These are phyloP conservation scores for Maniola hyperantus DNA, from an alignment of 2,888 invertebrate species.

Conservation along the genomic window DNA sequence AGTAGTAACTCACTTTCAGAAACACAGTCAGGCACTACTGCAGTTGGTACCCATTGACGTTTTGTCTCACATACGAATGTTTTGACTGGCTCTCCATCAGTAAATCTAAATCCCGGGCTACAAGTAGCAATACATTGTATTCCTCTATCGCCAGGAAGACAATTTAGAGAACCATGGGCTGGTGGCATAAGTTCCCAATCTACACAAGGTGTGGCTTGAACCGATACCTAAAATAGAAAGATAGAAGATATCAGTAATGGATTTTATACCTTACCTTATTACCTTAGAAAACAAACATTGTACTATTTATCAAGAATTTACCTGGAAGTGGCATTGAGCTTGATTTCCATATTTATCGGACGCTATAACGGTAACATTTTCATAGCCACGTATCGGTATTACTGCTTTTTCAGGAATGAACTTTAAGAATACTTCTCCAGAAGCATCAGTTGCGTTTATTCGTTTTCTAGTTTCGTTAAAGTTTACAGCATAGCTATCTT, in stretches of 20 bases:
- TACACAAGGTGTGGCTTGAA: constrained; percentile 96
- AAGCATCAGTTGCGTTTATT: constrained; percentile 93
- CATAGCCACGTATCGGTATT: constrained; percentile 92
- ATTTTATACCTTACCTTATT: not conserved
- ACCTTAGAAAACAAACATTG: not conserved
- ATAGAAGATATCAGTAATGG: not conserved
- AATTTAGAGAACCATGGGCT: constrained; percentile 93
- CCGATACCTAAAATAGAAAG: constrained; percentile 84
- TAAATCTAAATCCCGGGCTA: constrained; percentile 93
- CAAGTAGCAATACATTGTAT: constrained; percentile 95
- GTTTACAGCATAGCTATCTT: constrained; percentile 94
- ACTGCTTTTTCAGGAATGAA: constrained; percentile 92
- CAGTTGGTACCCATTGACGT: constrained; percentile 92
- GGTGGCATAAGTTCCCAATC: constrained; percentile 97
- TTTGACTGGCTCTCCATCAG: constrained; percentile 94
- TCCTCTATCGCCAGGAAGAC: constrained; percentile 91
- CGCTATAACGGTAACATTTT: constrained; percentile 95
- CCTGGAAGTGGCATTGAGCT: constrained; percentile 96
- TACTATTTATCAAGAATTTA: constrained; percentile 51
- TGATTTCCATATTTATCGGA: constrained; percentile 93
- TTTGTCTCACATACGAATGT: constrained; percentile 92
- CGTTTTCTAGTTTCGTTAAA: constrained; percentile 94
- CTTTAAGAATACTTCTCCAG: constrained; percentile 92
- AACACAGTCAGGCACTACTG: constrained; percentile 97
- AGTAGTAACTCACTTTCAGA: constrained; percentile 88